Conservation (phyloP, 2,888 invertebrate genomes). For the Brenthis hecate region DNA sequence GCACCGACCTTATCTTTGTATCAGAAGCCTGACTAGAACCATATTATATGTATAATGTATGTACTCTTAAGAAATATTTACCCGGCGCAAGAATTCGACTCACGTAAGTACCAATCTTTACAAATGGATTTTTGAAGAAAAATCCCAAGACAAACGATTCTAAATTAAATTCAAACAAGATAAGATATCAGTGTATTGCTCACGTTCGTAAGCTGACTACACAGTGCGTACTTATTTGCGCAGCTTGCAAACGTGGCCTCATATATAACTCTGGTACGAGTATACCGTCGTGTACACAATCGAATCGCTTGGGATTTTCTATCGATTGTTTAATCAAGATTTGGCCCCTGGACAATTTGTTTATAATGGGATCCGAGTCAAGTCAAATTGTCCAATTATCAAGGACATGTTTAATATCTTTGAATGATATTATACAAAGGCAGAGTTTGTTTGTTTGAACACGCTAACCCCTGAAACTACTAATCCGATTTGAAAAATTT, state of each 20-base stretch:
- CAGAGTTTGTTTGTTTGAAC: no score
- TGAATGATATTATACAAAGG: no score
- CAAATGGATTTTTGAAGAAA: neutral
- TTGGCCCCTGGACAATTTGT: neutral
- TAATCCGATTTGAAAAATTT: no score
- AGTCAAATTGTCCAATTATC: neutral
- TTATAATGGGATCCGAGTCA: neutral
- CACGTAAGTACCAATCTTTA: no score
- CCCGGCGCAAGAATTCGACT: no score
- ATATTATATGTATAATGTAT: no score
- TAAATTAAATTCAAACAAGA: slow-evolving; percentile 8
- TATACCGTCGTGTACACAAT: slow-evolving; percentile 5
- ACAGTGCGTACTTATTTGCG: slow-evolving; percentile 18
- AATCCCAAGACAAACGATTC: neutral
- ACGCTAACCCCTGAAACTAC: no score
- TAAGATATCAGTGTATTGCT: slow-evolving; percentile 8
- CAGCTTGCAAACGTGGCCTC: slow-evolving; percentile 9
- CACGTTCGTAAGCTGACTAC: slow-evolving; percentile 7
- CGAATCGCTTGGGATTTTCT: slow-evolving; percentile 16
- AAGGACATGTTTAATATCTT: no score
- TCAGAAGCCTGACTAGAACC: no score
- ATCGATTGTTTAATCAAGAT: slow-evolving; percentile 12
- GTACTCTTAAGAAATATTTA: no score
- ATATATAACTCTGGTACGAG: neutral
- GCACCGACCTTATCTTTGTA: no score